Conservation (phyloP, 2,888 invertebrate genomes). For the Neoascia interrupta region DNA sequence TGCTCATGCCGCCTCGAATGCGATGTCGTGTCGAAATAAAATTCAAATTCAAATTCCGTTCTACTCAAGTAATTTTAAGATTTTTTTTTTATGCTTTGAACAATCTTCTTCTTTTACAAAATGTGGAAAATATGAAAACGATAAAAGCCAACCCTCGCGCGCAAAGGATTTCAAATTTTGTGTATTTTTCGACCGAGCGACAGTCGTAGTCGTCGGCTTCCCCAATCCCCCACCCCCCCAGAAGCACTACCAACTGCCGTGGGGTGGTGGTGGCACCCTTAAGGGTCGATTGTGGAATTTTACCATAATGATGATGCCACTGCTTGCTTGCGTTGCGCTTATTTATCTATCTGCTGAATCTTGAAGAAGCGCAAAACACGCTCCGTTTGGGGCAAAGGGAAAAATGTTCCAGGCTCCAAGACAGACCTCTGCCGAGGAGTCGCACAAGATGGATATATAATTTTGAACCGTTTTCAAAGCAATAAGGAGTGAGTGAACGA, state of each 20-base stretch:
- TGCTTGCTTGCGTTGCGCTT: slow-evolving; percentile 63
- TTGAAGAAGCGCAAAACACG: slow-evolving; percentile 9
- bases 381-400: slow-evolving; percentile 17
- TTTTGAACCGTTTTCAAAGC: slow-evolving; percentile 43
- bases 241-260: not conserved
- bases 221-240: not conserved
- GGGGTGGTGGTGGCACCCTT: slow-evolving; percentile 11
- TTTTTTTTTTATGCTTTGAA: not conserved
- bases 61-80: slow-evolving; percentile 49
- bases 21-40: slow-evolving; percentile 47
- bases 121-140: slow-evolving; percentile 59
- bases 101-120: slow-evolving; percentile 11
- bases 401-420: no score
- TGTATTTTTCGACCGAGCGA: not conserved
- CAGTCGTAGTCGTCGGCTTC: not conserved
- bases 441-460: slow-evolving; percentile 37
- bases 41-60: slow-evolving; percentile 59
- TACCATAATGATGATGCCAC: slow-evolving; percentile 54
- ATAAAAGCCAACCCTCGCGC: slow-evolving; percentile 54
- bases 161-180: slow-evolving; percentile 46
- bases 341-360: slow-evolving; percentile 49
- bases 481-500: slow-evolving; percentile 16
- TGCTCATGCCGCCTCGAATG: slow-evolving; percentile 6
- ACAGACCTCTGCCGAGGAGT: no score
- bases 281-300: slow-evolving; percentile 58